Evolutionary conservation across 2,888 invertebrate species (phyloP).

Genomic region (Leptogaster cylindrica): DNA sequence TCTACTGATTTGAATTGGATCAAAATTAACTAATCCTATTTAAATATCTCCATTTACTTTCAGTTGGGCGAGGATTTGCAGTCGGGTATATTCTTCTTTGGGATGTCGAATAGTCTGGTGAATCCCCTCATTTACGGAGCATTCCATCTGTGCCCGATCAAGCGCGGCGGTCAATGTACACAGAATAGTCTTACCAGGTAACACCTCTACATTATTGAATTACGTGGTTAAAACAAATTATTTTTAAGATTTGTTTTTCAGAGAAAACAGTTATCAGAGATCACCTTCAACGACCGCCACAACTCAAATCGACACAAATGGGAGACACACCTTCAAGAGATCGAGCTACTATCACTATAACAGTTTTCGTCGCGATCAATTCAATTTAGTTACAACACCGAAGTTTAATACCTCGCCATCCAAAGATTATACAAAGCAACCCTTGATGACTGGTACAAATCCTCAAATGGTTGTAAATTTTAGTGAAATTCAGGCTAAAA

Average conservation of each 20-base stretch:
- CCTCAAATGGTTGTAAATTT: constrained; percentile 40
- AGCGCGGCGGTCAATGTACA: constrained; percentile 56
- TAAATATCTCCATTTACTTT: constrained; percentile 51
- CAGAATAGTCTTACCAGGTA: constrained; percentile 59
- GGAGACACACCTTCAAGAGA: constrained; percentile 52
- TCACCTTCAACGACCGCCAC: constrained; percentile 61
- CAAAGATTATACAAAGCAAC: constrained; percentile 28
- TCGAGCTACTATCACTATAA: constrained; percentile 35
- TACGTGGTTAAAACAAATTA: constrained; percentile 4
- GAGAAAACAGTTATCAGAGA: constrained; percentile 56
- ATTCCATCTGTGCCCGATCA: constrained; percentile 81
- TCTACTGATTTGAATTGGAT: no score
- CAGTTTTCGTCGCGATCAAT: constrained; percentile 43
- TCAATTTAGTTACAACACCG: constrained; percentile 36
- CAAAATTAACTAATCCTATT: constrained; percentile 47
- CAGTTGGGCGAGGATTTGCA: constrained; percentile 75
- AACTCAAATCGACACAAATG: constrained; percentile 58
- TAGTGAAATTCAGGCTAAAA: constrained; percentile 26
- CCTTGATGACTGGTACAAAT: constrained; percentile 36
- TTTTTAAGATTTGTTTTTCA: constrained; percentile 48
- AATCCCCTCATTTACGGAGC: constrained; percentile 88
- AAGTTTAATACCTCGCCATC: constrained; percentile 34
- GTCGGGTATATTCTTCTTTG: constrained; percentile 81
- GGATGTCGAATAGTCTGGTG: constrained; percentile 84
- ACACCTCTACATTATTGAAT: constrained; percentile 10